A percentile compares a stretch with the other conserved stretches of the same genome.
These are phyloP conservation scores for Platichthys flesus DNA, from an alignment of 2,113 vertebrate species.

Conservation along the genomic window DNA sequence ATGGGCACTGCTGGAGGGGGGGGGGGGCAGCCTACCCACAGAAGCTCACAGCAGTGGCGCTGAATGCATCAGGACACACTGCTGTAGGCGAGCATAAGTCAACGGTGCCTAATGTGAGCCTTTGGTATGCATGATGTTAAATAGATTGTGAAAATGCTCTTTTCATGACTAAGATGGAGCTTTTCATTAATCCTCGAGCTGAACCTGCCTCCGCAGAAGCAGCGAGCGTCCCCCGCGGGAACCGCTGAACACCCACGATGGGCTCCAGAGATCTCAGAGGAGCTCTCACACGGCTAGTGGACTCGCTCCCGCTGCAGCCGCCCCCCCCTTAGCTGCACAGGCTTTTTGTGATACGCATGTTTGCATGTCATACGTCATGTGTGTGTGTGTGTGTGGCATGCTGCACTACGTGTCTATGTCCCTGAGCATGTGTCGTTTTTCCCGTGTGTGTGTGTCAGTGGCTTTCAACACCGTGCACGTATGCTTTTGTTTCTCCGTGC, in stretches of 20 bases:
- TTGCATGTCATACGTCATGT: slow-evolving; percentile 35
- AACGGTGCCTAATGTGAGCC: slow-evolving; percentile 72
- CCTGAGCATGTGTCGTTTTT: slow-evolving; percentile 16
- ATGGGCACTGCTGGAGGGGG: slow-evolving; percentile 62
- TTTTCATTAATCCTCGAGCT: slow-evolving; percentile 83
- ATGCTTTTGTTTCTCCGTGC: slow-evolving; percentile 49
- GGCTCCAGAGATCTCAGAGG: slow-evolving; percentile 66
- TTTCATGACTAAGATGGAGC: slow-evolving; percentile 81
- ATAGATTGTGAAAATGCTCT: slow-evolving; percentile 81
- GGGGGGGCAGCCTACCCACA: slow-evolving; percentile 65
- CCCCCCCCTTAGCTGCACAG: slow-evolving; percentile 45
- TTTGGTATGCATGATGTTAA: slow-evolving; percentile 78
- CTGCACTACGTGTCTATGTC: slow-evolving; percentile 22
- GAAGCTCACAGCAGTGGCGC: slow-evolving; percentile 76
- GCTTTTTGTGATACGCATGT: slow-evolving; percentile 58
- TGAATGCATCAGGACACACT: slow-evolving; percentile 70
- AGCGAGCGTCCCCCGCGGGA: slow-evolving; percentile 77
- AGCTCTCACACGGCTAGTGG: slow-evolving; percentile 70
- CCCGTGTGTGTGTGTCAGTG: slow-evolving; percentile 6
- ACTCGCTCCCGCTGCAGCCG: slow-evolving; percentile 52
- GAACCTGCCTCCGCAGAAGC: slow-evolving; percentile 81
- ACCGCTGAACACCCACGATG: slow-evolving; percentile 81
- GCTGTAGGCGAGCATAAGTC: slow-evolving; percentile 78
- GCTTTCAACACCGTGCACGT: slow-evolving; percentile 31
- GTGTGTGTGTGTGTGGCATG: slow-evolving; percentile 19